phyloP scores from a whole-genome alignment of 2,797 vertebrate species.

The Macroramphosus scolopax region DNA sequence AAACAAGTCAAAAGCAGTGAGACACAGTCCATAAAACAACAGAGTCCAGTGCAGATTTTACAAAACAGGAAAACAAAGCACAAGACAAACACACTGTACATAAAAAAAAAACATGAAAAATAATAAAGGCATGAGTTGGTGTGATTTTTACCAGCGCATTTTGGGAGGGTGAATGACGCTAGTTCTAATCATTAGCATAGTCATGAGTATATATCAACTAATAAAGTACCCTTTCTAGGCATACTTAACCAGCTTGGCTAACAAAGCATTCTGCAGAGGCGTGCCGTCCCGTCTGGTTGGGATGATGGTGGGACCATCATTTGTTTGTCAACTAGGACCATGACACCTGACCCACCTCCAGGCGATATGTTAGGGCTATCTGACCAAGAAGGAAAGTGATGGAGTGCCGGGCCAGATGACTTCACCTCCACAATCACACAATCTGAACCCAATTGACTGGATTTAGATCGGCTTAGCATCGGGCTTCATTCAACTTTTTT shows the following conservation, averaged over 20 bases:
- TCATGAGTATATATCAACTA: not conserved
- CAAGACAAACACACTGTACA: conserved; percentile 13
- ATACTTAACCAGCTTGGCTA: not conserved
- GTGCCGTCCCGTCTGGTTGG: conserved; percentile 6
- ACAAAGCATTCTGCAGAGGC: not conserved
- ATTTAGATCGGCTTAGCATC: too few relatives aligned
- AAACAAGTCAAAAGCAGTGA: conserved; percentile 31
- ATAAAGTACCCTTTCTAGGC: conserved; percentile 1
- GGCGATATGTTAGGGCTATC: too few relatives aligned
- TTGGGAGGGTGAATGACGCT: conserved; percentile 20
- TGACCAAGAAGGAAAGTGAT: too few relatives aligned
- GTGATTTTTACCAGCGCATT: conserved; percentile 7
- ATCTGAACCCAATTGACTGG: too few relatives aligned
- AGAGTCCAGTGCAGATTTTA: not conserved
- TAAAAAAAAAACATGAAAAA: not conserved
- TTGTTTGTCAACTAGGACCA: conserved; percentile 3
- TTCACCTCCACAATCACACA: too few relatives aligned
- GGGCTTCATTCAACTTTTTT: too few relatives aligned
- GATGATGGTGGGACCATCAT: conserved; percentile 3
- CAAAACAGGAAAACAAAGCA: conserved; percentile 11
- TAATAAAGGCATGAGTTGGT: conserved; percentile 11
- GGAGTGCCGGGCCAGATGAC: too few relatives aligned
- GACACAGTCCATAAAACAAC: not conserved
- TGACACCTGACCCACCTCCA: not conserved
- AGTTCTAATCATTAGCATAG: not conserved